Base-by-base conservation (phyloP, 1,140 invertebrate species). In the Cydia amplana region DNA sequence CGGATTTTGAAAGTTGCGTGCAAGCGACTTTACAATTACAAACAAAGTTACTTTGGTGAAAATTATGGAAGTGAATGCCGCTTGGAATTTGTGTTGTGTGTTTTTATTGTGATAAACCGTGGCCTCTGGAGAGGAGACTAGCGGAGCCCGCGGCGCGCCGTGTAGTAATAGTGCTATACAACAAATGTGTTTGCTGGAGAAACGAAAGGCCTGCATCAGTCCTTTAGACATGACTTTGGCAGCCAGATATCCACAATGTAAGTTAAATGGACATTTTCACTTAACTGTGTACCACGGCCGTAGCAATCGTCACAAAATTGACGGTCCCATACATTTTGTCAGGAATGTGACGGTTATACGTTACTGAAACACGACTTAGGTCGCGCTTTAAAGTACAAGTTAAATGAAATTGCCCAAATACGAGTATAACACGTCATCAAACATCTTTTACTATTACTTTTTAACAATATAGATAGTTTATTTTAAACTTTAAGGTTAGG, bases 171-270 rank as follows among this genome's bases (percentile, higher is more conserved):
- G 36, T 40, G 36, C 36, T 55, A 18, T 18, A 78, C 80, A 72
- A 74, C 85, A 86, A 84, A 92, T 92, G 88, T 91, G 87, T 79
- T 79, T 90, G 77, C 79, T 90, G 77, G 83, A 87, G 79, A 82
- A 83, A 77, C 82, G 83, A 80, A 84, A 83, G 73, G 75, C 77
- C 73, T 86, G 78, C 75, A 78, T 85, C 77, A 81, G 80, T 79
- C 82, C 87, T 80, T 82, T 87, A 79, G 88, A 90, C 65, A 92
- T 91, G 90, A 92, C 90, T 75, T 83, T 92, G 80, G 84, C 90
- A 23, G 85, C 85, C 74, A 87, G 85, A 79, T 84, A 83, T 75
- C 78, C 84, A 46, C 87, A 85, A 82, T 89, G 88, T 91, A 83
- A 91, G 88, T 86, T n/a, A 51, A 51, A n/a, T n/a, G n/a, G n/a